Evolutionary conservation across 2,888 invertebrate species (phyloP), one percentile per base, ranked within the genome.

Genomic region (Troglohyphantes excavatus): DNA sequence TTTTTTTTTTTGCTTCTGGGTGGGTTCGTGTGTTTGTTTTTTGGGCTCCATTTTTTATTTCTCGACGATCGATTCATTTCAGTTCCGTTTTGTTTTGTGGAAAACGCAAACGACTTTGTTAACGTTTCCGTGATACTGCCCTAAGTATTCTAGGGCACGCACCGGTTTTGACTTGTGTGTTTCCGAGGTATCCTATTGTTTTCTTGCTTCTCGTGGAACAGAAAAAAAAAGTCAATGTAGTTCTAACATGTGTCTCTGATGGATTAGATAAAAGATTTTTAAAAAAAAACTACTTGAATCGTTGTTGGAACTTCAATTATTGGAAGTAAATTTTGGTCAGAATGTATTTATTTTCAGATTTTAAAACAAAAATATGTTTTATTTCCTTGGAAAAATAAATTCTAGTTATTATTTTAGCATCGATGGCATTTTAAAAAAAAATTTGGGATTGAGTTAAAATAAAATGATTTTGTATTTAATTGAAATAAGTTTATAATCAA

Each of bases 71-170:
- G 72, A 72, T 72, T 72, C 27, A 46, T 46, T 53, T 70, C 53
- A 70, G 68, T 23, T 70, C 27, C 72, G 17, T 9, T 53, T 43
- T 70, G 23, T 21, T 43, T 72, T 23, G 17, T 13, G 19, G 19
- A 19, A 39, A 46, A 72, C 46, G 43, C 72, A 46, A 72, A 26
- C 72, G 72, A 46, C 72, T 26, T 43, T 23, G 72, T 72, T 72
- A 70, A 70, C 70, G 39, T 70, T 70, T 43, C 17, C 70, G 43
- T 72, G 46, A 72, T 46, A 46, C 23, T 26, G 43, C 39, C 46
- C 26, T 46, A 26, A 46, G 46, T 46, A n/a, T 26, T 17, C 39
- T 2, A 7, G 6, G 26, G 46, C 72, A 72, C 72, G 72, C 72
- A 19, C 13, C 53, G 17, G 53, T 53, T 9, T 33, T 33, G 2